A percentile compares a stretch with the other conserved stretches of the same genome.
Evolutionary conservation across 1,140 invertebrate species (phyloP).

Genomic region (Tenebrio molitor): DNA sequence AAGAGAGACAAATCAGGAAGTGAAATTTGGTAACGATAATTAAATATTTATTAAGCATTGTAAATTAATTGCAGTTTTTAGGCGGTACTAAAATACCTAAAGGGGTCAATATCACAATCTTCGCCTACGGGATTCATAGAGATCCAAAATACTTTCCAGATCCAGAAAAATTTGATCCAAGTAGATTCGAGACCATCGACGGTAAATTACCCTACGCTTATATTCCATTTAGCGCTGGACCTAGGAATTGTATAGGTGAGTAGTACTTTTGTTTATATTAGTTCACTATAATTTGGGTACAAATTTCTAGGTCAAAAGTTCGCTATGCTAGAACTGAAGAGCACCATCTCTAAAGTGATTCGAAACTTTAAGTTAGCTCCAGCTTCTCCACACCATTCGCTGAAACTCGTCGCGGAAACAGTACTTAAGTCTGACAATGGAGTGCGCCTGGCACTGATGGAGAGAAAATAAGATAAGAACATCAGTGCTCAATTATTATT

Average conservation of each 20-base stretch:
- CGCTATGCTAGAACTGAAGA: constrained; percentile 82
- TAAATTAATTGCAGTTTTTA: not conserved
- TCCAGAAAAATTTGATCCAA: constrained; percentile 82
- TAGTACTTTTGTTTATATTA: not conserved
- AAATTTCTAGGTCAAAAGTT: constrained; percentile 77
- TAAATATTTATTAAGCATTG: not conserved
- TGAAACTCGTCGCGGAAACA: constrained; percentile 61
- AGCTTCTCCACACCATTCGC: constrained; percentile 54
- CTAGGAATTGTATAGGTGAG: constrained; percentile 81
- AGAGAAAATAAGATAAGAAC: constrained; percentile 4
- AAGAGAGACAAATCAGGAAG: constrained; percentile 72
- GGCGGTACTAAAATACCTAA: constrained; percentile 68
- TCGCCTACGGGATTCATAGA: constrained; percentile 76
- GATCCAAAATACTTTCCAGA: constrained; percentile 76
- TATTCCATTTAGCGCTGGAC: constrained; percentile 83
- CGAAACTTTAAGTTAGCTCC: constrained; percentile 72
- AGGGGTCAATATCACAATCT: constrained; percentile 70
- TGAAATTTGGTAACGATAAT: constrained; percentile 50
- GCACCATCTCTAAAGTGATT: constrained; percentile 75
- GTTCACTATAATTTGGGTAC: not conserved
- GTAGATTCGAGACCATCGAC: constrained; percentile 77
- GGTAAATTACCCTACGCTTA: constrained; percentile 76
- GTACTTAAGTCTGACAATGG: constrained; percentile 66
- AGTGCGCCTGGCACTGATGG: constrained; percentile 44
- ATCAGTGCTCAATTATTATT: not conserved